Percentiles rank a stretch among this genome's conserved stretches.
phyloP scores from a whole-genome alignment of 2,888 invertebrate species.

The Polietes domitor region DNA sequence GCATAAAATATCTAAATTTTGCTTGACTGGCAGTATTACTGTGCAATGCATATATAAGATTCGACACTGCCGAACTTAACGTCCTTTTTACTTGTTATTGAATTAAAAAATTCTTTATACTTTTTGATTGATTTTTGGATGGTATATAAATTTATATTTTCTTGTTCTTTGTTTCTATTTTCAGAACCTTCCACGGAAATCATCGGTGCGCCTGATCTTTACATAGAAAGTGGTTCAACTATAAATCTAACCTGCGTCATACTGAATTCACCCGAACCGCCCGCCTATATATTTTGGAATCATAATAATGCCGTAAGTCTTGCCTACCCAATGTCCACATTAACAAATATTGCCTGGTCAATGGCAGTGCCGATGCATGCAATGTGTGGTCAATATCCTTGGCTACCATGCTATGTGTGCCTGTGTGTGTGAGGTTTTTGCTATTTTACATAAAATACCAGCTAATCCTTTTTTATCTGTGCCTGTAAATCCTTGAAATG shows the following conservation, averaged over 20 bases:
- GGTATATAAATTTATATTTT: no score
- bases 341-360: background rate
- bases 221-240: conserved; percentile 95
- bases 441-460: conserved; percentile 38
- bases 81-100: no score
- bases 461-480: conserved; percentile 64
- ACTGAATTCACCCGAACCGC: conserved; percentile 94
- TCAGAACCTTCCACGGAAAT: conserved; percentile 96
- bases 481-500: conserved; percentile 60
- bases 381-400: conserved; percentile 13
- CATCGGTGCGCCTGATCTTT: conserved; percentile 94
- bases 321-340: background rate
- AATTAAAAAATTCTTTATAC: no score
- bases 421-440: conserved; percentile 22
- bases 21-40: no score
- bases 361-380: background rate
- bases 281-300: conserved; percentile 97
- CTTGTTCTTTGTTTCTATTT: background rate
- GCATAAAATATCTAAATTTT: no score
- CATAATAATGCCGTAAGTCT: conserved; percentile 93
- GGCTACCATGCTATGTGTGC: background rate
- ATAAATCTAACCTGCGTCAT: conserved; percentile 97
- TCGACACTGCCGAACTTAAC: no score
- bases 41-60: no score
- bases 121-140: no score